Evolutionary conservation across 1,140 invertebrate species (phyloP).

Genomic region (Hypsibius dujardini): DNA sequence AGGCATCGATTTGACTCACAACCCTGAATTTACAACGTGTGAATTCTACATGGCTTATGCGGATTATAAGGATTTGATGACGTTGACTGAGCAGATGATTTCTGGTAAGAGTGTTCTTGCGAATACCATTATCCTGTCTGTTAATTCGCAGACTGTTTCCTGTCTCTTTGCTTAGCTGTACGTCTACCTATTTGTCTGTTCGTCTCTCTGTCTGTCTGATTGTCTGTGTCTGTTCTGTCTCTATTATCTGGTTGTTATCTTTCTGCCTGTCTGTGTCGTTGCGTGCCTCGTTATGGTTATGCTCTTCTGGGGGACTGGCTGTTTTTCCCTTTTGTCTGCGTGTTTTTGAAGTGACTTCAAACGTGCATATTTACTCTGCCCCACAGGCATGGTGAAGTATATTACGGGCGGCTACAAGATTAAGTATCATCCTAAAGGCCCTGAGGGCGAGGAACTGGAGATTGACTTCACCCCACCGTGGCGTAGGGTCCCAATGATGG

Average conservation of each 20-base stretch:
- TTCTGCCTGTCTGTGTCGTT: background rate
- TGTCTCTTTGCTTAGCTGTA: too few relatives aligned
- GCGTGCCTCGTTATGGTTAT: slow-evolving; percentile 34
- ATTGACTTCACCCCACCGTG: slow-evolving; percentile 97
- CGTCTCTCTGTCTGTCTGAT: too few relatives aligned
- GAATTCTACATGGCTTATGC: slow-evolving; percentile 99
- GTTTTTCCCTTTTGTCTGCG: too few relatives aligned
- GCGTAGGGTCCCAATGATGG: slow-evolving; percentile 71
- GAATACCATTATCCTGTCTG: slow-evolving; percentile 15
- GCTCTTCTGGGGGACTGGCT: too few relatives aligned
- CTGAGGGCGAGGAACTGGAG: slow-evolving; percentile 55
- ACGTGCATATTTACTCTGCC: slow-evolving; percentile 33
- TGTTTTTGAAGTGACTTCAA: too few relatives aligned
- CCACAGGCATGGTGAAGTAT: slow-evolving; percentile 47
- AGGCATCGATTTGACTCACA: slow-evolving; percentile 95
- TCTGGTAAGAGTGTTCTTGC: slow-evolving; percentile 41
- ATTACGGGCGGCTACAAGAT: slow-evolving; percentile 52
- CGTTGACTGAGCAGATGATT: slow-evolving; percentile 73
- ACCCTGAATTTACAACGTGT: slow-evolving; percentile 96
- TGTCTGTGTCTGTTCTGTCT: too few relatives aligned
- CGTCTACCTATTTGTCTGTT: too few relatives aligned
- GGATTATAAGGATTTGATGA: slow-evolving; percentile 89
- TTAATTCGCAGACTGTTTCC: slow-evolving; percentile 46
- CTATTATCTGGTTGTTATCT: too few relatives aligned
- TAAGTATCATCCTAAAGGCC: slow-evolving; percentile 79